Evolutionary conservation across 2,113 vertebrate genomes (phyloP), one percentile per base, ranked within the genome.

Genomic region (Calidris pugnax): DNA sequence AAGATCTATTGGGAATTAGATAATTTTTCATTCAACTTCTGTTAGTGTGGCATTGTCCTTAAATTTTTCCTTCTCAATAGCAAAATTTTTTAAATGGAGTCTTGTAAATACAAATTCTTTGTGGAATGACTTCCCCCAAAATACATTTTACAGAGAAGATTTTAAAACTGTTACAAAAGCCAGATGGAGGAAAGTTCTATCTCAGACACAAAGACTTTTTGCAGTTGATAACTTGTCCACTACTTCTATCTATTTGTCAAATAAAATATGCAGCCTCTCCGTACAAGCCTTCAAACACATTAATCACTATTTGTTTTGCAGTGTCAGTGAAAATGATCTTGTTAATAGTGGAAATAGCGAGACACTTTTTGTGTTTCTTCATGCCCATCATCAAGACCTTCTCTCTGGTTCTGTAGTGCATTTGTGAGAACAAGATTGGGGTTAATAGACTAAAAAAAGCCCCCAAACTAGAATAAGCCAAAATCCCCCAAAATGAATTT

Each of bases 401-500:
- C 20, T 63, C 59, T 68, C 67, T 63, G 43, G 33, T 55, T 32
- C 55, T 47, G 62, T 41, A 30, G 74, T 55, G 86, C 48, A 72
- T 62, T 91, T 93, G 69, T 81, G 85, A 85, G 69, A 91, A 80
- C 12, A 45, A 76, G 73, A 80, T 53, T 77, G 71, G 56, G 24
- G 79, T 85, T 96, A 96, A 94, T 66, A 90, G 78, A 78, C 82
- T 87, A 59, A 92, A 80, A 95, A 57, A 71, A 41, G 28, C 21
- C 3, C 35, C 35, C 22, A 82, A 39, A 41, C 33, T 2, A 27
- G 32, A 76, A 39, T 13, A 69, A 50, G 12, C 5, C 23, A 18
- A 60, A 28, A 22, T 13, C 47, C 20, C 47, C 10, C 3, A 13
- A 24, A 10, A 17, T 9, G 8, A 48, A 8, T 79, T 71, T 60